Evolutionary conservation across 2,888 invertebrate species (phyloP).

Genomic region (Gerris lacustris): DNA sequence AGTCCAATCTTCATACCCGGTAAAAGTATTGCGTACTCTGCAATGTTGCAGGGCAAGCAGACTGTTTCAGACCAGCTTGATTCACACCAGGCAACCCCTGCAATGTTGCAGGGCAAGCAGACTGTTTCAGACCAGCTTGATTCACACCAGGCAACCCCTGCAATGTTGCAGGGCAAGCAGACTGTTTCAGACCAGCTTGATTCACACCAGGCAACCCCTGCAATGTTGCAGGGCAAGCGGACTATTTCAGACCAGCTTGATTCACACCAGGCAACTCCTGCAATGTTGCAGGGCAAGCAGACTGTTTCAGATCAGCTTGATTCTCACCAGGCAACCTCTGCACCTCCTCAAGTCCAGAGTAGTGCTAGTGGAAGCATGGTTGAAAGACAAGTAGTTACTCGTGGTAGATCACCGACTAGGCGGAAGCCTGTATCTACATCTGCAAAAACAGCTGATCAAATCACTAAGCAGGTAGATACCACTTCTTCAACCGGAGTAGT

Average conservation of each 20-base stretch:
- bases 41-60: not conserved
- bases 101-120: not conserved
- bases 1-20: not conserved
- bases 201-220: not conserved
- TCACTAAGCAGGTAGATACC: not conserved
- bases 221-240: not conserved
- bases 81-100: not conserved
- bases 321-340: not conserved
- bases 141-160: not conserved
- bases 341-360: not conserved
- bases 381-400: not conserved
- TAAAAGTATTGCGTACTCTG: not conserved
- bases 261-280: not conserved
- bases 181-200: not conserved
- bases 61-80: not conserved
- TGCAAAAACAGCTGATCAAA: not conserved
- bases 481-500: not conserved
- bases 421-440: not conserved
- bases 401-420: conserved; percentile 9
- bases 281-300: not conserved
- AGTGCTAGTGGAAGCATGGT: not conserved
- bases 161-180: not conserved
- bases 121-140: not conserved
- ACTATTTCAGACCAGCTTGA: not conserved
- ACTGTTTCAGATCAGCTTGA: not conserved